Percentiles rank a stretch among this genome's conserved stretches.
Evolutionary conservation across 2,797 vertebrate genomes (phyloP).

Genomic region (Yasuhikotakia modesta): DNA sequence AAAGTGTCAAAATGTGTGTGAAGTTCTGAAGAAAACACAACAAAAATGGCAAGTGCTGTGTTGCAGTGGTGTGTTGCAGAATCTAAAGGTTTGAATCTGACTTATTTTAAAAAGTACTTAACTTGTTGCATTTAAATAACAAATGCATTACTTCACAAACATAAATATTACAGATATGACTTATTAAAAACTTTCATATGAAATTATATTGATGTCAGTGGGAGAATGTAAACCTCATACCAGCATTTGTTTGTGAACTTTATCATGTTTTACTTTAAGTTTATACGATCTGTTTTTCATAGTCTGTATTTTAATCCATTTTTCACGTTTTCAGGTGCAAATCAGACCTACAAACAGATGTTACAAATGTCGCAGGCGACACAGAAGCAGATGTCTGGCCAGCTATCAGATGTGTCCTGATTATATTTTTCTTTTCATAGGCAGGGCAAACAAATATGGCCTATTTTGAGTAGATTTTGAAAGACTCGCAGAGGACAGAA

Average conservation of each 20-base stretch:
- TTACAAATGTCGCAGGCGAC: not conserved
- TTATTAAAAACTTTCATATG: no score
- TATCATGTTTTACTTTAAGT: no score
- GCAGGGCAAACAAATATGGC: conserved; percentile 2
- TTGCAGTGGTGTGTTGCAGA: not conserved
- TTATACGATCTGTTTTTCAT: no score
- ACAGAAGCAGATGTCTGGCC: conserved; percentile 8
- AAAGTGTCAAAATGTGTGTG: conserved; percentile 29
- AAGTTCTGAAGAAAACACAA: not conserved
- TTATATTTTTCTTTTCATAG: conserved; percentile 17
- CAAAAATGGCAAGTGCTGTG: not conserved
- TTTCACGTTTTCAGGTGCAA: not conserved
- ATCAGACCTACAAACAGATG: not conserved
- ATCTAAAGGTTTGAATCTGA: no score
- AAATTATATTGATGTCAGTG: no score
- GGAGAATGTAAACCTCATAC: no score
- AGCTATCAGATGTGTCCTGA: conserved; percentile 18
- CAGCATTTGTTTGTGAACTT: no score
- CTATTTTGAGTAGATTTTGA: conserved; percentile 23
- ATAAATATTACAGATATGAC: no score
- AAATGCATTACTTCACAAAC: no score
- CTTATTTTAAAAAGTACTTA: no score
- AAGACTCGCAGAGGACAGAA: not conserved
- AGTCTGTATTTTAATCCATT: no score
- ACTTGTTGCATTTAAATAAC: no score